Base-by-base conservation (phyloP, 2,797 vertebrate genomes). In the Syngnathus rostellatus region DNA sequence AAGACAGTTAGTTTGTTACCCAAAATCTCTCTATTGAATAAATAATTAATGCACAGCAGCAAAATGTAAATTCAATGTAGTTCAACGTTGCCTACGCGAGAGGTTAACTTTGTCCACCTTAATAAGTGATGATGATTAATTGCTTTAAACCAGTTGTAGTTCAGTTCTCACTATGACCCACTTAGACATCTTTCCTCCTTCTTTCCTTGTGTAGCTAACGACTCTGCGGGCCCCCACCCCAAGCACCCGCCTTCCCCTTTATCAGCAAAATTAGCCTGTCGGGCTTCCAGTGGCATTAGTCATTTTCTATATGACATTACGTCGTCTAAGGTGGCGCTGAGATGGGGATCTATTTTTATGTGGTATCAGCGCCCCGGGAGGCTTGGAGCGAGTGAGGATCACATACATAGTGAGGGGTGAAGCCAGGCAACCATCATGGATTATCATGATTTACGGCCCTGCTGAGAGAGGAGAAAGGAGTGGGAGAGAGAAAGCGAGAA, bases 301-400 rank as follows among this genome's bases (percentile, higher is more conserved):
- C 83, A 88, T 89, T 88, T 87, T 86, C 83, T 86, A 84, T 83
- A 83, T 85, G 83, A 84, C 87, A 85, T 80, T 82, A 89, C 88
- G 79, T 85, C 82, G 72, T 85, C 85, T 81, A 85, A 80, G 74
- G 78, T 87, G 85, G 83, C 66, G 82, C 85, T 84, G 83, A 84
- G 83, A 87, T 86, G 80, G 83, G 76, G 84, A 89, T 87, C 86
- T 90, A 88, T 88, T 89, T 88, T 86, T 86, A 85, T 82, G 84
- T 85, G 76, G 80, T 83, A 85, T 87, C 83, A 86, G 77, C 54
- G 77, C 87, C 82, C 77, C 62, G 55, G 78, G 84, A 84, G 75
- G 74, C 70, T 80, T 82, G 74, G 67, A 74, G 46, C n/a, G 84
- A 85, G 86, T 87, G 84, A 87, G 87, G 85, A 88, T 87, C 81